Percentiles rank a stretch among this genome's conserved stretches.
phyloP scores from a whole-genome alignment of 2,888 invertebrate species.

The Blomia tropicalis region DNA sequence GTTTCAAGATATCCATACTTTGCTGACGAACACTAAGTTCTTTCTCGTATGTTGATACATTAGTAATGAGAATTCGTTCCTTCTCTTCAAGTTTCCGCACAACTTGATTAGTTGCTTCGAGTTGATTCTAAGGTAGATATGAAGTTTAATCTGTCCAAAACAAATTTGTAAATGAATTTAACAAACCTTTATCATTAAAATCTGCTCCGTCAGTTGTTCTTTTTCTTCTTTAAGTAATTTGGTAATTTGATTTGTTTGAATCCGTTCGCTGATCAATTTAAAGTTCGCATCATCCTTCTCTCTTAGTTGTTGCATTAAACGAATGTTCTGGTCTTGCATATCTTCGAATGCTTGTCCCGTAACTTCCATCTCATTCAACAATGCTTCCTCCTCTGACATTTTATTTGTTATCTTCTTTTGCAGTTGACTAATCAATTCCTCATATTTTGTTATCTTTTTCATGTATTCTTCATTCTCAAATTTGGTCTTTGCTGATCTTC shows the following conservation, averaged over 20 bases:
- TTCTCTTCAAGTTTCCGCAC: slow-evolving; percentile 88
- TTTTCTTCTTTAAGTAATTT: slow-evolving; percentile 86
- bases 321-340: slow-evolving; percentile 94
- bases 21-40: slow-evolving; percentile 80
- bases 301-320: slow-evolving; percentile 78
- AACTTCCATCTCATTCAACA: slow-evolving; percentile 95
- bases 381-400: slow-evolving; percentile 59
- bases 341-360: slow-evolving; percentile 98
- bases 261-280: slow-evolving; percentile 91
- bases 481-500: slow-evolving; percentile 47
- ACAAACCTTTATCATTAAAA: slow-evolving; percentile 49
- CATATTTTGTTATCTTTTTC: slow-evolving; percentile 78
- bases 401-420: slow-evolving; percentile 63
- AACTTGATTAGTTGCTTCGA: slow-evolving; percentile 84
- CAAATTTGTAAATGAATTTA: neutral
- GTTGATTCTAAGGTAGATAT: slow-evolving; percentile 46
- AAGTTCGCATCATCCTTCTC: slow-evolving; percentile 98
- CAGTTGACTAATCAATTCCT: slow-evolving; percentile 77
- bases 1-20: slow-evolving; percentile 92
- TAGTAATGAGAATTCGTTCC: slow-evolving; percentile 76
- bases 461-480: slow-evolving; percentile 85
- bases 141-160: neutral
- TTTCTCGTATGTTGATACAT: slow-evolving; percentile 79
- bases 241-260: slow-evolving; percentile 85
- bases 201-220: slow-evolving; percentile 74